Evolutionary conservation across 2,797 vertebrate genomes (phyloP).

Genomic region (Macropus fuliginosus): DNA sequence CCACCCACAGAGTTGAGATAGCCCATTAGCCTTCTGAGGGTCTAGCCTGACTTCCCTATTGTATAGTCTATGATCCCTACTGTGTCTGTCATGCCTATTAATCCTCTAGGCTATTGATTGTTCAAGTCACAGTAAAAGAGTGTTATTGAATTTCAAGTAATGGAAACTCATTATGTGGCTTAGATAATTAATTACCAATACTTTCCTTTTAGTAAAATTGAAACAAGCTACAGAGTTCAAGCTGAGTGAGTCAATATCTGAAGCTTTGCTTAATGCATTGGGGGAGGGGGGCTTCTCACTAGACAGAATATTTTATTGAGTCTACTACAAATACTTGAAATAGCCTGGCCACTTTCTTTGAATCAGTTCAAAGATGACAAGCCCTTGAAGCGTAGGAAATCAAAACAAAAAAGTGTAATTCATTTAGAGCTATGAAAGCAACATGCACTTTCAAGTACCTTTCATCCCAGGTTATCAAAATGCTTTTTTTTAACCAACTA

Average conservation of each 20-base stretch:
- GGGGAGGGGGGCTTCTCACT: conserved; percentile 42
- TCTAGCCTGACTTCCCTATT: conserved; percentile 68
- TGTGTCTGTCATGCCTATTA: conserved; percentile 77
- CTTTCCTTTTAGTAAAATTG: conserved; percentile 74
- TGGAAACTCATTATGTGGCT: conserved; percentile 75
- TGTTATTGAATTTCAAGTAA: conserved; percentile 79
- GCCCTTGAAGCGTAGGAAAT: conserved; percentile 56
- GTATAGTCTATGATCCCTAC: conserved; percentile 80
- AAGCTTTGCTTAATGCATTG: conserved; percentile 71
- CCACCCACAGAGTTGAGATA: conserved; percentile 69
- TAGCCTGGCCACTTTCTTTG: conserved; percentile 56
- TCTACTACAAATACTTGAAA: conserved; percentile 66
- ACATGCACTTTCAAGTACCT: conserved; percentile 15
- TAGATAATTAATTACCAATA: conserved; percentile 80
- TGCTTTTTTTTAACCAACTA: conserved; percentile 37
- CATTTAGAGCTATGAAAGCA: conserved; percentile 27
- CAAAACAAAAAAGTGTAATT: conserved; percentile 66
- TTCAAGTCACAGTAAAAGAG: conserved; percentile 68
- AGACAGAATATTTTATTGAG: conserved; percentile 68
- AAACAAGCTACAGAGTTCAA: conserved; percentile 67
- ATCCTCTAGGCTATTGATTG: conserved; percentile 71
- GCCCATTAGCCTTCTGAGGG: conserved; percentile 61
- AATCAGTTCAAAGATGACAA: conserved; percentile 56
- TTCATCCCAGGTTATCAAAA: conserved; percentile 39
- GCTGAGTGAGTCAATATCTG: conserved; percentile 61